Base-by-base conservation (phyloP, 1,140 invertebrate species). In the Trichonephila clavipes region DNA sequence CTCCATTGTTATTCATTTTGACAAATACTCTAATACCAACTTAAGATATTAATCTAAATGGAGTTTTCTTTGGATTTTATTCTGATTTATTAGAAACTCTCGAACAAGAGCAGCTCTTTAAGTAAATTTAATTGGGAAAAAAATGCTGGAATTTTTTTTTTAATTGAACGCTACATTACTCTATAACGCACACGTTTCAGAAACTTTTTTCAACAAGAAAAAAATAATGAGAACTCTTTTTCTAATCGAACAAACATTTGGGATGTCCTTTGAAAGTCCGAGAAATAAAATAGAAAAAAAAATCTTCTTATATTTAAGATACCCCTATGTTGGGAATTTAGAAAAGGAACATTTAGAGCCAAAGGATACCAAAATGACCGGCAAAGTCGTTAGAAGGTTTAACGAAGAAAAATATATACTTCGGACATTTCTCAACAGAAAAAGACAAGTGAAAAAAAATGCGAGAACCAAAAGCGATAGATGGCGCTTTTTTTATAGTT, bases 351-450 rank as follows among this genome's bases (percentile, higher is more conserved):
- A 7, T 12, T 77, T 77, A 0, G 12, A 40, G 1, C 28, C 14
- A 77, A 18, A 16, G 24, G 34, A 77, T 34, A 77, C 28, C 34
- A 40, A 77, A 77, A 77, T 40, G 34, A 34, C 34, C 28, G 18
- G 12, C 14, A 16, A 19, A 77, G 28, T 77, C 72, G 28, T 77
- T 77, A 77, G 16, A 28, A 77, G 72, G 34, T 77, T 34, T 77
- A 77, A 77, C 72, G 72, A 77, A 77, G 72, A 77, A 77, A 77
- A 77, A 77, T 77, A 77, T 77, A 40, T 19, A 40, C 14, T 16
- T 77, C 34, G 14, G 28, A 77, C 72, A 18, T 18, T 34, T 77
- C 28, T 77, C 6, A 77, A 40, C 34, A 18, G 34, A 77, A 34
- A 2, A 40, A 77, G 28, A 34, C n/a, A 28, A 28, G 6, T 24